Base-by-base conservation (phyloP, 2,888 invertebrate genomes). In the Tridacna gigas region DNA sequence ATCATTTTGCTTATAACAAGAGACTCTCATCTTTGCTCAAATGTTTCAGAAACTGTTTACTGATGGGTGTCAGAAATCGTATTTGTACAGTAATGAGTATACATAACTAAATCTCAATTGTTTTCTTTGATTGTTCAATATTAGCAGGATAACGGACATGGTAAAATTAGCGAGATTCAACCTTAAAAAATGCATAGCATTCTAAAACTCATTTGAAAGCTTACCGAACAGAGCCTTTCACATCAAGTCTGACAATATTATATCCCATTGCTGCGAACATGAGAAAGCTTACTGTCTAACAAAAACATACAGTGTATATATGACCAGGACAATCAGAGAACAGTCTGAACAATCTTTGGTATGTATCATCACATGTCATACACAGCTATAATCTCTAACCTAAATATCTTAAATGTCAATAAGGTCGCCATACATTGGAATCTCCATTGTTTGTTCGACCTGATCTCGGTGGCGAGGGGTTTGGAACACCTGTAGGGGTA, bases 351-450 rank as follows among this genome's bases (percentile, higher is more conserved):
- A 71, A 71, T 71, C 71, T 71, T 71, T 71, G 71, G 71, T 71
- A 51, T 25, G 26, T 18, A 22, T 26, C 28, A 71, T 71, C 71
- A 67, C 67, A 67, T 45, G 37, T 37, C 67, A 12, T 13, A 15
- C 26, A 37, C 18, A n/a, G n/a, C 37, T 37, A 37, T 71, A 51
- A 71, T 71, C 71, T 51, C 71, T 37, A 51, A 71, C 71, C 51
- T 51, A 22, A 4, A 20, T 18, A 37, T 15, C 28, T 61, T 28
- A 26, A 22, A 74, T 45, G 75, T 91, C 86, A 91, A 88, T 92
- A 92, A 78, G 92, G 92, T 61, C 92, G 89, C 92, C 92, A 92
- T 1, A 92, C 92, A 61, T 82, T 88, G 20, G 86, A 84, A 28
- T 86, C 82, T 20, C 89, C 91, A 12, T 84, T 81, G 63, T 88